Evolutionary conservation across 1,140 invertebrate species (phyloP).

Genomic region (Ridgeia piscesae): DNA sequence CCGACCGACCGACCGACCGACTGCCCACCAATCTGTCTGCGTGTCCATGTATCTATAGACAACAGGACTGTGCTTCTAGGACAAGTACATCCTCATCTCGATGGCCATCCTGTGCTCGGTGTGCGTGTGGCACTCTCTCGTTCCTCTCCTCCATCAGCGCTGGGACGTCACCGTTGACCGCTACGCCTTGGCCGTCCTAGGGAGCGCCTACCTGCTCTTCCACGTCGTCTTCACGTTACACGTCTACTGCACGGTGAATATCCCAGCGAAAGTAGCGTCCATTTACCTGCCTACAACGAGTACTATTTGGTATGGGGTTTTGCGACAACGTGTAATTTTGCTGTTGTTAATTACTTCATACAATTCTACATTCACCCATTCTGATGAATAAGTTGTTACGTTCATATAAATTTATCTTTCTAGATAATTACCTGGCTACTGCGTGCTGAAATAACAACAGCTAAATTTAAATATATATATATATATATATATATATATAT

Average conservation of each 20-base stretch:
- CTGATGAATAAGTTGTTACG: no score
- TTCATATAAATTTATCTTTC: no score
- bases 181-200: conserved; percentile 27
- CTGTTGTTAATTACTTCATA: background rate
- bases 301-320: background rate
- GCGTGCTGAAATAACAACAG: no score
- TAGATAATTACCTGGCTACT: no score
- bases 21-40: no score
- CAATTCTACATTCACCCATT: no score
- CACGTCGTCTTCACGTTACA: conserved; percentile 29
- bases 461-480: background rate
- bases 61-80: no score
- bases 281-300: background rate
- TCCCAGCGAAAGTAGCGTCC: background rate
- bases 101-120: conserved; percentile 34
- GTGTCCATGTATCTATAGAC: conserved; percentile 29
- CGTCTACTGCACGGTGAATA: conserved; percentile 28
- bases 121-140: conserved; percentile 39
- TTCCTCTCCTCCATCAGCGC: conserved; percentile 27
- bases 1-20: no score
- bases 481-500: conserved; percentile 18
- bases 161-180: conserved; percentile 18
- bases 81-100: conserved; percentile 39
- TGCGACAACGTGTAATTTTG: background rate
- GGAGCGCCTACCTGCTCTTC: conserved; percentile 29